Conservation (phyloP, 2,888 invertebrate genomes). For the Lasioglossum oenotherae region DNA sequence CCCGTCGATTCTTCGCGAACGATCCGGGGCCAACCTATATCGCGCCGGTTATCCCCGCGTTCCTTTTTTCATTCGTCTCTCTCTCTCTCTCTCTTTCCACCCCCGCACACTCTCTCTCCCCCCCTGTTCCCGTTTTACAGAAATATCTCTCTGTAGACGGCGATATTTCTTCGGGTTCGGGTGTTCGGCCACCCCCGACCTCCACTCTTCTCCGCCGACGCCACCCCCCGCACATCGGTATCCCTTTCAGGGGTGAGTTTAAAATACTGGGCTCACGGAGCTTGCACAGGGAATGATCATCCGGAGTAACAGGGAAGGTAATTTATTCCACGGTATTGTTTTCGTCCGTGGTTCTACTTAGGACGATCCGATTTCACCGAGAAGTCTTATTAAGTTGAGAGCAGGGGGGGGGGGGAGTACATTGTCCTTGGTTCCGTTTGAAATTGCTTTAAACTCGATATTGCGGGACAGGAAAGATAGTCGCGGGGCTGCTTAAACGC, state of each 20-base stretch:
- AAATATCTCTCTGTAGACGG: constrained; percentile 55
- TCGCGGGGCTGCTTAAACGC: constrained; percentile 4
- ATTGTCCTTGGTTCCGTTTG: not conserved
- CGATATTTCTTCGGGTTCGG: constrained; percentile 58
- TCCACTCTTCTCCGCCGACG: not conserved
- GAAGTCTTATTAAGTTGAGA: constrained; percentile 28
- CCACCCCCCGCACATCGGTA: not conserved
- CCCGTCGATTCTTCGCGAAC: constrained; percentile 61
- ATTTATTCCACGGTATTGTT: constrained; percentile 54
- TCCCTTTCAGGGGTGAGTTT: constrained; percentile 27
- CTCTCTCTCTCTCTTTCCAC: not conserved
- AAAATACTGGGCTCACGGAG: constrained; percentile 8
- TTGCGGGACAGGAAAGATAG: not conserved
- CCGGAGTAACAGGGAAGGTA: constrained; percentile 37
- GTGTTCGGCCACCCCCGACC: not conserved
- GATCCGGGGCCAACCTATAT: constrained; percentile 50
- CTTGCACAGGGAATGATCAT: constrained; percentile 25
- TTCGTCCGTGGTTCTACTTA: constrained; percentile 38
- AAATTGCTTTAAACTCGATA: constrained; percentile 20
- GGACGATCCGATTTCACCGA: constrained; percentile 37
- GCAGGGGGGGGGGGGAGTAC: not conserved
- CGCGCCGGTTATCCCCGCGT: constrained; percentile 47
- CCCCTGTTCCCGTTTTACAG: constrained; percentile 39
- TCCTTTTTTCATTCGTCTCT: constrained; percentile 23
- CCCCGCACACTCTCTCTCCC: not conserved